Evolutionary conservation across 2,888 invertebrate genomes (phyloP).

Genomic region (Mythimna albipuncta): DNA sequence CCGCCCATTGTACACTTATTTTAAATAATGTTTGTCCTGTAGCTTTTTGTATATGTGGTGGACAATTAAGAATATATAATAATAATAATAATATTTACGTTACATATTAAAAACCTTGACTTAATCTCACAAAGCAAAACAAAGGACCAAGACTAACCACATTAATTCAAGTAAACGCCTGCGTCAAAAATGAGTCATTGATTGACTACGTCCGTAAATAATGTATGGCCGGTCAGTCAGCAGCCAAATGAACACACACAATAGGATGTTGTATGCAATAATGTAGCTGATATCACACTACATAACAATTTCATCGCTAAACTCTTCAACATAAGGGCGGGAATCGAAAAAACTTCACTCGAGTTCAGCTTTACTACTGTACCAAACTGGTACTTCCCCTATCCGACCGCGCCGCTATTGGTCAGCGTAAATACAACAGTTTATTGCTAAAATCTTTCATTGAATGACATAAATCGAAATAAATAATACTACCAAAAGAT

Average conservation of each 20-base stretch:
- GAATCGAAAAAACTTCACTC: constrained; percentile 5
- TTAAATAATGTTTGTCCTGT: too few relatives aligned
- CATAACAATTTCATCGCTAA: constrained; percentile 17
- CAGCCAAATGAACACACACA: constrained; percentile 3
- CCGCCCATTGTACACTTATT: too few relatives aligned
- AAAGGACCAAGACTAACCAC: not conserved
- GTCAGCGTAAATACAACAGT: constrained; percentile 20
- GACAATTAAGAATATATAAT: too few relatives aligned
- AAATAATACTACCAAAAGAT: not conserved
- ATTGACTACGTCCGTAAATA: not conserved
- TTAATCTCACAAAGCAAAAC: not conserved
- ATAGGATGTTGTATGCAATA: constrained; percentile 14
- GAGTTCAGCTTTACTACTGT: not conserved
- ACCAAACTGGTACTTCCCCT: constrained; percentile 33
- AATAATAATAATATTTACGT: too few relatives aligned
- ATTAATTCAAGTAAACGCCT: not conserved
- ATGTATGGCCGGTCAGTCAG: not conserved
- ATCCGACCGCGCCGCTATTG: constrained; percentile 35
- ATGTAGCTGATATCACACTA: constrained; percentile 7
- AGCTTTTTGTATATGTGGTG: too few relatives aligned
- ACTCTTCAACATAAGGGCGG: not conserved
- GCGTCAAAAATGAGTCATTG: constrained; percentile 25
- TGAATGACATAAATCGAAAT: constrained; percentile 18
- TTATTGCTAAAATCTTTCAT: not conserved
- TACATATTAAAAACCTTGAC: not conserved